These are phyloP conservation scores for Brachyrhaphis roseni DNA, from an alignment of 2,797 vertebrate genomes.

Conservation along the genomic window DNA sequence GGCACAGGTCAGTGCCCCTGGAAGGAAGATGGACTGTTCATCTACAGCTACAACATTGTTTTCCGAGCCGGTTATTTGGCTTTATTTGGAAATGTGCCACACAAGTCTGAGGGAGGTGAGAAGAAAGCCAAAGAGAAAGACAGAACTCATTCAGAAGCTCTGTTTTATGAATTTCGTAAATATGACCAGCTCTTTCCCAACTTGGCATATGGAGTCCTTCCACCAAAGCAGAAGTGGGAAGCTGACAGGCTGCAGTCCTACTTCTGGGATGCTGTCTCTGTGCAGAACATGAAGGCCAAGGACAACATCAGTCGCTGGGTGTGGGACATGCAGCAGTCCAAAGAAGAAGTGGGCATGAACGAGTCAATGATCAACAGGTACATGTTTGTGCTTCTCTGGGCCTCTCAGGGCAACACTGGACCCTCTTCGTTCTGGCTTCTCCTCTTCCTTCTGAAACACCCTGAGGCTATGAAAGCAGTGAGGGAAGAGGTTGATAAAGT, in stretches of 20 bases:
- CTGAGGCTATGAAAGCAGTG: conserved; percentile 86
- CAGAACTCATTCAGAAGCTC: conserved; percentile 75
- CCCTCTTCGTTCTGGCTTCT: conserved; percentile 92
- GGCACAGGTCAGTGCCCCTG: conserved; percentile 69
- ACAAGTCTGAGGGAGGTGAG: conserved; percentile 22
- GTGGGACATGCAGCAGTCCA: conserved; percentile 70
- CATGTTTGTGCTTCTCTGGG: conserved; percentile 92
- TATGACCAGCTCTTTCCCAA: conserved; percentile 89
- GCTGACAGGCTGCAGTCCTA: conserved; percentile 73
- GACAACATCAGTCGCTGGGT: conserved; percentile 89
- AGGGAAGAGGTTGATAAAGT: conserved; percentile 81
- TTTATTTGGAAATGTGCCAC: conserved; percentile 82
- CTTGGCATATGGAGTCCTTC: conserved; percentile 81
- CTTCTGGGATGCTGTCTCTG: conserved; percentile 83
- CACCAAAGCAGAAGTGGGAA: conserved; percentile 79
- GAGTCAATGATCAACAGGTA: conserved; percentile 83
- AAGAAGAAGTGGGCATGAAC: conserved; percentile 65
- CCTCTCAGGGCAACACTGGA: conserved; percentile 92
- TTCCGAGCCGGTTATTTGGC: conserved; percentile 90
- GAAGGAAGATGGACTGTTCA: conserved; percentile 85
- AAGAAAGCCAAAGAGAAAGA: conserved; percentile 78
- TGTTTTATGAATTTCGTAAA: conserved; percentile 87
- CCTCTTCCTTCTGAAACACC: conserved; percentile 88
- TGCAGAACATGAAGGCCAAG: conserved; percentile 71
- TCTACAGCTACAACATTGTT: conserved; percentile 86